A percentile compares a stretch with the other conserved stretches of the same genome.
These are phyloP conservation scores for Ptychodera flava DNA, from an alignment of 35 echinoderm and acorn worm species.

Conservation along the genomic window DNA sequence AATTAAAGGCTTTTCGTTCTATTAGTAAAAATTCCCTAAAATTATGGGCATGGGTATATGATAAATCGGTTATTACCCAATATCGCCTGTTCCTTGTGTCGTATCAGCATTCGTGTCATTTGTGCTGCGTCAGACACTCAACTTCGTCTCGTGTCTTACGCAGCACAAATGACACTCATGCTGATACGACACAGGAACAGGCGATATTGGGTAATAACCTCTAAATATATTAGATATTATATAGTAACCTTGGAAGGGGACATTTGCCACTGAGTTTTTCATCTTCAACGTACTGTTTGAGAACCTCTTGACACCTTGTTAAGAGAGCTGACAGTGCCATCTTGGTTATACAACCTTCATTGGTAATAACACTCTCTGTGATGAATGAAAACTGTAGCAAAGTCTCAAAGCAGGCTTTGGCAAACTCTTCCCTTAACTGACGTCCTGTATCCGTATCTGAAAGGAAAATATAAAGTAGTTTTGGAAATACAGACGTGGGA, in stretches of 20 bases:
- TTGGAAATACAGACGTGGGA: no score
- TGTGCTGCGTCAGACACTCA: not conserved
- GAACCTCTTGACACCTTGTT: slow-evolving; percentile 85
- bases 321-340: slow-evolving; percentile 91
- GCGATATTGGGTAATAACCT: no score
- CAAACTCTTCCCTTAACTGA: slow-evolving; percentile 93
- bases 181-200: no score
- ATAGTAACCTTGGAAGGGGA: slow-evolving; percentile 78
- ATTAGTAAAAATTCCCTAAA: no score
- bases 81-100: no score
- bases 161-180: not conserved
- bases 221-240: not conserved
- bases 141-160: not conserved
- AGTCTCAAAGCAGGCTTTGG: slow-evolving; percentile 97
- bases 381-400: slow-evolving; percentile 98
- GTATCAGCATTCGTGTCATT: not conserved
- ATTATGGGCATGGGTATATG: no score
- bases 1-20: no score
- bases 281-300: slow-evolving; percentile 97
- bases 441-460: slow-evolving; percentile 64
- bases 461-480: not conserved
- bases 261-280: slow-evolving; percentile 96
- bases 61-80: no score
- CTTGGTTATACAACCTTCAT: slow-evolving; percentile 93
- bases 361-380: slow-evolving; percentile 45